Base-by-base conservation (phyloP, 2,797 vertebrate species). In the Parambassis ranga region DNA sequence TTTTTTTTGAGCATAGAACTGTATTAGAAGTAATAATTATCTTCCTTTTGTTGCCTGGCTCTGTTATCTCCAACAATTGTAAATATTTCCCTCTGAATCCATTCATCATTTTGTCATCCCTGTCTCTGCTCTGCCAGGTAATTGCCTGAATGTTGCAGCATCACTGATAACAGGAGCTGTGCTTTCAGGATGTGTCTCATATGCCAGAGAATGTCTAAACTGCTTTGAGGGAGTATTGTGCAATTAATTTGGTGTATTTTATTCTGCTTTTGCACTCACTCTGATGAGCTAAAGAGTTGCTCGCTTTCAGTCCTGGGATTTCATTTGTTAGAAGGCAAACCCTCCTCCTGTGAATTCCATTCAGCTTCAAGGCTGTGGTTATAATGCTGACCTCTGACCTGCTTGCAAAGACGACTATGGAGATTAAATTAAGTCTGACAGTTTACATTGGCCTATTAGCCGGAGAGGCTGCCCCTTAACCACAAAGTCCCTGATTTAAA, bases 101-200 rank as follows among this genome's bases (percentile, higher is more conserved):
- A 51, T 8, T 32, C 3, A 31, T 32, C 3, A 31, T n/a, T 24
- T 49, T 68, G 49, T 36, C 55, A 58, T 41, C 38, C 4, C 19
- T 33, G 31, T 46, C 37, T 42, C 42, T 35, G 49, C 41, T 22
- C 7, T 52, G 5, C 39, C 19, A 30, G 51, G 72, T 75, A 63
- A 87, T 73, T 75, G 69, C 35, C 46, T 58, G 43, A 77, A 51
- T 77, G 36, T 62, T 83, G 23, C n/a, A n/a, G n/a, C n/a, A n/a
- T n/a, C n/a, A n/a, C n/a, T 56, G 27, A 72, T 67, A 48, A 33
- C 11, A 10, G 10, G 46, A n/a, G 28, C n/a, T 55, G 14, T 37
- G 7, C 50, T 72, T 55, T 77, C 30, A 30, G 38, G 18, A 64
- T 32, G 18, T 9, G 9, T 53, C 35, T 47, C 53, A 16, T 39